Evolutionary conservation across 2,113 vertebrate genomes (phyloP).

Genomic region (Eidolon helvum): DNA sequence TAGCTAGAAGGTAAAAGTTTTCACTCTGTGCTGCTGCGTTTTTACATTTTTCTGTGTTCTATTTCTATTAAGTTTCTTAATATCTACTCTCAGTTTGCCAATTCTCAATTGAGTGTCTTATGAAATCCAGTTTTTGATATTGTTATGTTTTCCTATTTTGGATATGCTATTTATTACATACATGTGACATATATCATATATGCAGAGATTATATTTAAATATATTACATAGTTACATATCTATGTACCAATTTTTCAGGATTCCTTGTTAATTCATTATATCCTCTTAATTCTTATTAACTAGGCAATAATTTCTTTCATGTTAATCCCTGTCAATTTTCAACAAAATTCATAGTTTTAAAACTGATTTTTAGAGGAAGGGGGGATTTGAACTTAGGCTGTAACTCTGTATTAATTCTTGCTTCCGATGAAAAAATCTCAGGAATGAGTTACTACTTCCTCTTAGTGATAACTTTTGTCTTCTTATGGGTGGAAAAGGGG

Average conservation of each 20-base stretch:
- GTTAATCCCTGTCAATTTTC: not conserved
- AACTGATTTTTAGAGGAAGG: not conserved
- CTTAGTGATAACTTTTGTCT: not conserved
- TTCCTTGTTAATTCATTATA: not conserved
- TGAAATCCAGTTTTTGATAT: not conserved
- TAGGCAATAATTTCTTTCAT: not conserved
- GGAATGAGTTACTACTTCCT: not conserved
- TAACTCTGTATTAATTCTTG: not conserved
- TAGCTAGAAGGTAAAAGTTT: not conserved
- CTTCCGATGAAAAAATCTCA: not conserved
- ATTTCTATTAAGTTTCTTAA: not conserved
- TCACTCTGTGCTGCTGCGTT: not conserved
- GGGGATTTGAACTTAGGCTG: not conserved
- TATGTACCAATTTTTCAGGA: not conserved
- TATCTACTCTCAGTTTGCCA: not conserved
- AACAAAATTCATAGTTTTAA: not conserved
- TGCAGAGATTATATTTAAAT: not conserved
- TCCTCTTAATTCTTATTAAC: not conserved
- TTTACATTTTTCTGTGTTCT: not conserved
- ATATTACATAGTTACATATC: not conserved
- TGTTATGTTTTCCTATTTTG: not conserved
- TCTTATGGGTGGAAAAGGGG: not conserved
- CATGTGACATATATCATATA: not conserved
- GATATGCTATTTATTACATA: not conserved
- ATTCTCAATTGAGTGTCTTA: not conserved